Evolutionary conservation across 2,113 vertebrate genomes (phyloP).

Genomic region (Burhinus bistriatus): DNA sequence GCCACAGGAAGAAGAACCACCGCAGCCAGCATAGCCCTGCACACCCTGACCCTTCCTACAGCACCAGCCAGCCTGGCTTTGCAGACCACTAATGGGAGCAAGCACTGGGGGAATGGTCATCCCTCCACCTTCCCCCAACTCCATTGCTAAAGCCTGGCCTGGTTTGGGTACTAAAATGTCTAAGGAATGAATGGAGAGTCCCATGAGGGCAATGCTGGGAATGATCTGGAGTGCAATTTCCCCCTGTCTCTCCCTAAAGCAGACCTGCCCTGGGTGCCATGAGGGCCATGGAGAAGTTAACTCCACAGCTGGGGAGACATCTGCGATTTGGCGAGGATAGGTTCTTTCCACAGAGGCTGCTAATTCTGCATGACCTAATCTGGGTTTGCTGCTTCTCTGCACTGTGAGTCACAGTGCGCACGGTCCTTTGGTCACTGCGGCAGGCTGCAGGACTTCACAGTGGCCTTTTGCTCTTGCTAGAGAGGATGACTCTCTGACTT

Average conservation of each 20-base stretch:
- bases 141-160: neutral
- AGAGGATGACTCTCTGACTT: neutral
- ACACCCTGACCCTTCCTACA: neutral
- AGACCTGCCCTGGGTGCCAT: neutral
- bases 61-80: neutral
- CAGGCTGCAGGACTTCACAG: conserved; percentile 1
- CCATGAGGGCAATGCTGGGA: neutral
- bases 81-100: neutral
- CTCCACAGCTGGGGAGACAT: conserved; percentile 32
- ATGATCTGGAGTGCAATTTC: neutral
- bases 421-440: neutral
- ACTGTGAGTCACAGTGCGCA: conserved; percentile 1
- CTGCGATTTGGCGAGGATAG: neutral
- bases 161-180: neutral
- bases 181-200: neutral
- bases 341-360: conserved; percentile 48
- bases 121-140: neutral
- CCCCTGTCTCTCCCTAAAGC: neutral
- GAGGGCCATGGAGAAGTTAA: conserved; percentile 2
- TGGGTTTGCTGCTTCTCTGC: neutral
- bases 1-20: neutral
- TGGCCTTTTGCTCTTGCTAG: conserved; percentile 8
- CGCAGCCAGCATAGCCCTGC: neutral
- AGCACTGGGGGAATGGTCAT: neutral
- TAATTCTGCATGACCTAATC: conserved; percentile 53